Base-by-base conservation (phyloP, 1,140 invertebrate genomes). In the Drosophila hydei region DNA sequence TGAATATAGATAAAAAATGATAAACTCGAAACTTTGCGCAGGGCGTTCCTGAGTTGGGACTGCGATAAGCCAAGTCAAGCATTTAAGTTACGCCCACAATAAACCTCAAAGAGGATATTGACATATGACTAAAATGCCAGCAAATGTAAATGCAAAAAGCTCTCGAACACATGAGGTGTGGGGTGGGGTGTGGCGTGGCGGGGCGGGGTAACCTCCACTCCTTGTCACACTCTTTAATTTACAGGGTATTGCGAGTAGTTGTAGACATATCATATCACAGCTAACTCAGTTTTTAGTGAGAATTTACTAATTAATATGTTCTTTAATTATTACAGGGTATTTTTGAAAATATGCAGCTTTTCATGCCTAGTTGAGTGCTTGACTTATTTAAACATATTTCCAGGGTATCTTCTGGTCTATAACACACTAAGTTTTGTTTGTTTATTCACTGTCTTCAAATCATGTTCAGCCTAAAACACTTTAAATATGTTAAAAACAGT, bases 81-180 rank as follows among this genome's bases (percentile, higher is more conserved):
- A 67, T 77, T 81, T 81, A 87, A 81, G 80, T 85, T 85, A 74
- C 64, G 56, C 70, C 76, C 54, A 60, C 40, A 70, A 56, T 64
- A 71, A 81, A 75, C 81, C 65, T 30, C 74, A 87, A 77, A 77
- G 71, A 72, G 75, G 71, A 87, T 87, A 87, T 88, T 88, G 81
- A 88, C 78, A 84, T 75, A 64, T 88, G 83, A 81, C 70, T 75
- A 43, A 59, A 58, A 59, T 60, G 62, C 38, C 58, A 61, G 58
- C 67, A 62, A 76, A 70, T 71, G 77, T 56, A 72, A 65, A 65
- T 58, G 42, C 68, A 69, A 42, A 75, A 59, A 54, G 47, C 74
- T 73, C 33, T 78, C 25, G 54, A 80, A 54, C 51, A 48, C 30
- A 61, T 43, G 67, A 16, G 11, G 9, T 11, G 38, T 42, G 38